Evolutionary conservation across 2,797 vertebrate species (phyloP), one percentile per base, ranked within the genome.

Genomic region (Florisuga fusca): DNA sequence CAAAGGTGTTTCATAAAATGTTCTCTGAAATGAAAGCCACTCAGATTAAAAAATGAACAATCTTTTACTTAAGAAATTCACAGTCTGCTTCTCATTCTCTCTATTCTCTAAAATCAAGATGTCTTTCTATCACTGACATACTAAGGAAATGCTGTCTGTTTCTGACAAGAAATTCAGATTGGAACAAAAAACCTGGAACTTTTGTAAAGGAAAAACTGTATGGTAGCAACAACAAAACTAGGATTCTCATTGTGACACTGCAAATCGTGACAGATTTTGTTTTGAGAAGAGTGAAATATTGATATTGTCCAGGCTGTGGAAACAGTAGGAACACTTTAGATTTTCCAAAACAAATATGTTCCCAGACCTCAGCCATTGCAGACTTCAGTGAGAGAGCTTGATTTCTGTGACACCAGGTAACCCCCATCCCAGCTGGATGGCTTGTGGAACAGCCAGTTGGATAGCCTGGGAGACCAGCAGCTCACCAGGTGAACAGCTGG

Each of bases 401-500:
- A 33, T 89, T 73, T 83, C 50, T 71, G 29, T 76, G 78, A 84
- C 66, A 77, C 57, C 50, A 83, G 67, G 64, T 80, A 83, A 59
- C 36, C 36, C 27, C 16, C 43, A 51, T 34, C 34, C 79, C 61
- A 92, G 75, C 82, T 87, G 82, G 75, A 89, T 17, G 81, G 43
- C 41, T 87, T 89, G 58, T 51, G 72, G 81, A 87, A 27, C n/a
- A 92, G 67, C 46, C 87, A 93, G 68, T 72, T 93, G 78, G 84
- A 83, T 62, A 85, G 29, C 31, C 61, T 75, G 68, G 62, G 62
- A 86, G 87, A 31, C 69, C 76, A 89, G 79, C 41, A 95, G 75
- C 89, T 92, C 84, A 95, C 78, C 81, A 89, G 87, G 84, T 93
- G 82, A 94, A 75, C 84, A 96, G 87, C 89, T 94, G 93, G 89